Evolutionary conservation across 2,888 invertebrate genomes (phyloP), one percentile per base, ranked within the genome.

Genomic region (Tineola bisselliella): DNA sequence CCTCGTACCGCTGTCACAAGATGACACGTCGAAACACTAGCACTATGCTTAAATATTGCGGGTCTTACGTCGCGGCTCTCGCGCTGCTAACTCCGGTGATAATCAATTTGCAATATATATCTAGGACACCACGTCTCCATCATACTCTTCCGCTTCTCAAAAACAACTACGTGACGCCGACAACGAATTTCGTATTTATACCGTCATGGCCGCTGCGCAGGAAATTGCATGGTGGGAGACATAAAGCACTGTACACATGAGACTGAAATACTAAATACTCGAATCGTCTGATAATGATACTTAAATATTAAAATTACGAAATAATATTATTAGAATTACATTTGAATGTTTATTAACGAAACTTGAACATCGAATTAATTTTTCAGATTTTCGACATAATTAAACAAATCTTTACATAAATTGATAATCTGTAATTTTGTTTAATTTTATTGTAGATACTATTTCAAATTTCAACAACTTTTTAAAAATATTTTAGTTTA

Each of bases 1-100:
- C 76, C 79, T 76, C 75, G 74, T 83, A 84, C 81, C 82, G 77
- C 80, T 83, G 83, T 75, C 69, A 75, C 71, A 70, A 76, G 84
- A 82, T 84, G 84, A 84, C 86, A 81, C 86, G 84, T 83, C 80
- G 82, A 82, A 84, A 83, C 84, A 80, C 83, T 79, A 69, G 73
- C 58, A 58, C 59, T 77, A 76, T 76, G 70, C 73, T 76, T 75
- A 71, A 83, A 83, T 84, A 84, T 83, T 83, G 80, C 84, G 79
- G 79, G 76, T 74, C 18, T 17, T 10, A 66, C 72, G 71, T 74
- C 78, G 77, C 79, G 81, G 77, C 81, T 77, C 79, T 78, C 54
- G 75, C 81, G 69, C 86, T 84, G 86, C 86, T 87, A 86, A 79
- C 84, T 86, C 77, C 79, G 80, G 75, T 79, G 79, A 79, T 77